These are phyloP conservation scores for Grus americana DNA, from an alignment of 2,113 vertebrate species.

Conservation along the genomic window DNA sequence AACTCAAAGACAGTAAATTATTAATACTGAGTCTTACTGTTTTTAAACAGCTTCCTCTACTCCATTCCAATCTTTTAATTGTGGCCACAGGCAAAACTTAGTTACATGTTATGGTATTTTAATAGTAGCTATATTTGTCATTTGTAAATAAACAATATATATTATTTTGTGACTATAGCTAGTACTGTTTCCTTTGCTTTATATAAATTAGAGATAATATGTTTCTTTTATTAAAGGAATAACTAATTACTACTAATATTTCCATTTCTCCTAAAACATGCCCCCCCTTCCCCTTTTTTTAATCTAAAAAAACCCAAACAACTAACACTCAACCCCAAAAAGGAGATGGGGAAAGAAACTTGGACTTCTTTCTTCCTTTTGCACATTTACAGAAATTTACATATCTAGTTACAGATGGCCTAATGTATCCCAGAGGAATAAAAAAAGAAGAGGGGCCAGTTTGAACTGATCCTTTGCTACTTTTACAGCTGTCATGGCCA, in stretches of 20 bases:
- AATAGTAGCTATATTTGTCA: not conserved
- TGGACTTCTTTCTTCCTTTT: not conserved
- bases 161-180: not conserved
- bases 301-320: not conserved
- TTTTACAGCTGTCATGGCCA: not conserved
- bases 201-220: not conserved
- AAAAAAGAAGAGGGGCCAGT: not conserved
- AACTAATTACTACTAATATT: not conserved
- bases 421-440: not conserved
- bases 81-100: not conserved
- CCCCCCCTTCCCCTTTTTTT: not conserved
- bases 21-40: not conserved
- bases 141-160: not conserved
- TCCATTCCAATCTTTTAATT: not conserved
- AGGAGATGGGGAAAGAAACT: not conserved
- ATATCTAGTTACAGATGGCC: not conserved
- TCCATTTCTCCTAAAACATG: not conserved
- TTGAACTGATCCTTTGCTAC: not conserved
- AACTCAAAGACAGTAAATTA: not conserved
- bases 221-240: not conserved
- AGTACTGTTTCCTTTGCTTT: not conserved
- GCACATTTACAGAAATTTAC: not conserved
- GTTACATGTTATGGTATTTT: not conserved
- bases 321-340: fast-evolving
- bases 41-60: not conserved